Base-by-base conservation (phyloP, 2,888 invertebrate genomes). In the Chesias legatella region DNA sequence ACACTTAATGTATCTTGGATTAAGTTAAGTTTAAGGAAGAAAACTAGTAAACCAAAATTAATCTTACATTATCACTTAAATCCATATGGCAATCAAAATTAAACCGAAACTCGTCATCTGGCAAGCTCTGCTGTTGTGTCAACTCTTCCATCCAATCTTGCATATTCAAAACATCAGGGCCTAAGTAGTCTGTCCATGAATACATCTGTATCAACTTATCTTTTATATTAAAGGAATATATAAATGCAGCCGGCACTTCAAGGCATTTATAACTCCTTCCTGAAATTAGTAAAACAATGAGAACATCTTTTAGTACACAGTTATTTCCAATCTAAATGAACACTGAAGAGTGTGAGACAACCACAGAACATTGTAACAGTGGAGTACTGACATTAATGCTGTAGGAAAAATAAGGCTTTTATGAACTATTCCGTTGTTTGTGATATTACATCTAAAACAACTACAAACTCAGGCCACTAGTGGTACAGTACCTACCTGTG, bases 231-330 rank as follows among this genome's bases (percentile, higher is more conserved):
- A 89, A 63, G 43, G 80, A 76, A 67, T 90, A 92, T 38, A 92
- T 83, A 41, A 92, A 90, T 46, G 90, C 73, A 7, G 93, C 90
- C 40, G 93, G 93, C 48, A 94, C 60, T 80, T 94, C 93, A 24
- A 91, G 70, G 54, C 89, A 73, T 43, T 79, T 62, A 53, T 85
- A 79, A 35, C 73, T 63, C 67, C 84, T 86, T 32, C 73, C 82
- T 68, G 66, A 61, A 55, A 79, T 56, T 33, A 10, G 42, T 22
- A 33, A 5, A 3, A 2, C 13, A 17, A 17, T 17, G 13, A 3
- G 13, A 17, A 17, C n/a, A n/a, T n/a, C n/a, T n/a, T n/a, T n/a
- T n/a, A n/a, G n/a, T n/a, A n/a, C n/a, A n/a, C n/a, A n/a, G n/a
- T 17, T 17, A 17, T 17, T 5, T 5, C 13, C 2, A 3, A 17